Percentiles rank a stretch among this genome's conserved stretches.
Conservation (phyloP, 2,797 vertebrate genomes). For the Heliangelus exortis region DNA sequence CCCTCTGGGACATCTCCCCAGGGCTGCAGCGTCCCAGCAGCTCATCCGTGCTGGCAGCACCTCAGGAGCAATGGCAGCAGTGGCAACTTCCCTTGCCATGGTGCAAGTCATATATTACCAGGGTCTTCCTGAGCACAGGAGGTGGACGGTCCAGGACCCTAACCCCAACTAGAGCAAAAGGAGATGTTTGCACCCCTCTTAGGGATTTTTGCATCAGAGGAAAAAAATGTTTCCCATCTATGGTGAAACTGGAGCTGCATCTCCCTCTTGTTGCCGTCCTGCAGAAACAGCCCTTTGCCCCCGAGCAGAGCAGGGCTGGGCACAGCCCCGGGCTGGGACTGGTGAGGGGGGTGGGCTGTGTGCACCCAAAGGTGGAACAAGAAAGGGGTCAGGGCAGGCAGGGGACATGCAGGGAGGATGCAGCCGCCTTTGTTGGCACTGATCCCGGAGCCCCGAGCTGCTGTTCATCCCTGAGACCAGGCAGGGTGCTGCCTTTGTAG, state of each 20-base stretch:
- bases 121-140: neutral
- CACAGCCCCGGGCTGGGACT: neutral
- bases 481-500: neutral
- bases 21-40: neutral
- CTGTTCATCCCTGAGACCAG: neutral
- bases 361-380: neutral
- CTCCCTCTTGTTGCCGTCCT: neutral
- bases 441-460: neutral
- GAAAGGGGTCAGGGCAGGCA: neutral
- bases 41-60: neutral
- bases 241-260: fast-evolving
- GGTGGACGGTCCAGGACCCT: neutral
- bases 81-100: neutral
- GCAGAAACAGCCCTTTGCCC: neutral
- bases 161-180: neutral
- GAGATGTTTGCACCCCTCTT: neutral
- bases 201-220: neutral
- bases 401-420: neutral
- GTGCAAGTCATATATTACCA: neutral
- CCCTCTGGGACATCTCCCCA: fast-evolving
- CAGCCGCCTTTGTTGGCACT: neutral
- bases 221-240: neutral
- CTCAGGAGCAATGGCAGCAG: neutral
- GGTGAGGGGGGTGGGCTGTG: neutral
- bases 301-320: fast-evolving